Conservation (phyloP, 30 jellyfish, hydroid and myxozoan species). For the Aurelia coerulea region DNA sequence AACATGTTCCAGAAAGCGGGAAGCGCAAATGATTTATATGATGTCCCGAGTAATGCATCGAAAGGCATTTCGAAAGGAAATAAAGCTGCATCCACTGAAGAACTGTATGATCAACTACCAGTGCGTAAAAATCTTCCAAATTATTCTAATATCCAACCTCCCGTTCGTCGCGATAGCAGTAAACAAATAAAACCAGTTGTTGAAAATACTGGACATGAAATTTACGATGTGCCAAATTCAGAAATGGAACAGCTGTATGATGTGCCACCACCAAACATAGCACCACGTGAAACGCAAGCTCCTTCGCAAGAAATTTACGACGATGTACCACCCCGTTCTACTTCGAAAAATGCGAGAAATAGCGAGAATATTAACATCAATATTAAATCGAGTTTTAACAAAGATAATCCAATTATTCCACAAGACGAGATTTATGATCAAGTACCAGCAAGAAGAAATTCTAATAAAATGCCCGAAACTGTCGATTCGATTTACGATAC, state of each 20-base stretch:
- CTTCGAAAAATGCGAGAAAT: no score
- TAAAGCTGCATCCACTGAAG: background rate
- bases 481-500: constrained; percentile 48
- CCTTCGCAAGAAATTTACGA: background rate
- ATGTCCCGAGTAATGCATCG: background rate
- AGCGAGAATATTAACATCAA: no score
- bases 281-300: background rate
- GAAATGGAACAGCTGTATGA: background rate
- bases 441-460: no score
- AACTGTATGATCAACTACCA: background rate
- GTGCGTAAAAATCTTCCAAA: background rate
- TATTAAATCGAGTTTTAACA: no score
- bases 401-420: no score
- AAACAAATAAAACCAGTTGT: background rate
- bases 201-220: constrained; percentile 2
- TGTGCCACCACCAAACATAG: background rate
- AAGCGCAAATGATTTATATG: background rate
- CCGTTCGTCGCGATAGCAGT: background rate
- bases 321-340: background rate
- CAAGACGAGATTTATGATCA: no score
- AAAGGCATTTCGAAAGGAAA: background rate
- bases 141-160: background rate
- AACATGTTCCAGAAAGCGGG: background rate
- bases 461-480: background rate
- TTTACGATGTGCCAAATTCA: constrained; percentile 8